Evolutionary conservation across 2,113 vertebrate species (phyloP).

Genomic region (Mionectes macconnelli): DNA sequence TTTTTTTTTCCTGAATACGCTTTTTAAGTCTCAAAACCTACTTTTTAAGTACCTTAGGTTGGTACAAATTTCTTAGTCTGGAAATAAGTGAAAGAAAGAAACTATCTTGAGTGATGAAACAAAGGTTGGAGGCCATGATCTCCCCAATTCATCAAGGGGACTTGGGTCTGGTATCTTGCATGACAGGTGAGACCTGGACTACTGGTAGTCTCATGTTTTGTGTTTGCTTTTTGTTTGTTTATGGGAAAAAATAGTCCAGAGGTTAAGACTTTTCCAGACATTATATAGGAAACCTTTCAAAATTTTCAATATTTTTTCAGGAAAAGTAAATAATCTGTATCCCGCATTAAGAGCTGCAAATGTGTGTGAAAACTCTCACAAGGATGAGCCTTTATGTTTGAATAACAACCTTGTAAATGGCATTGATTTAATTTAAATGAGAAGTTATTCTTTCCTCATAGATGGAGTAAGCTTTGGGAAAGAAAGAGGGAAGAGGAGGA

Average conservation of each 20-base stretch:
- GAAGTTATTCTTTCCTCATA: neutral
- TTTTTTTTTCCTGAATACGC: neutral
- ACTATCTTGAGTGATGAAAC: neutral
- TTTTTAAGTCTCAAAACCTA: neutral
- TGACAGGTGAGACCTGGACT: neutral
- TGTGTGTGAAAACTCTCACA: neutral
- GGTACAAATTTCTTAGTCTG: neutral
- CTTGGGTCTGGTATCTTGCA: neutral
- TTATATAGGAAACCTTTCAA: neutral
- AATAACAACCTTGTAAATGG: neutral
- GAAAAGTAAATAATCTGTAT: neutral
- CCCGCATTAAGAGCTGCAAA: neutral
- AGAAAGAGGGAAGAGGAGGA: neutral
- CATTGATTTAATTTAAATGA: constrained; percentile 34
- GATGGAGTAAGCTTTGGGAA: neutral
- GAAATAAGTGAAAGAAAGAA: neutral
- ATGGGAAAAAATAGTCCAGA: neutral
- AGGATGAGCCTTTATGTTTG: neutral
- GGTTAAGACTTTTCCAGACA: neutral
- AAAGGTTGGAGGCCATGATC: neutral
- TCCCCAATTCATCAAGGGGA: neutral
- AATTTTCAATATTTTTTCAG: neutral
- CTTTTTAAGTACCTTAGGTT: neutral
- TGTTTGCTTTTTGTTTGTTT: neutral
- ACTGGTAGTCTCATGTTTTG: neutral